Percentiles rank a stretch among this genome's conserved stretches.
phyloP scores from a whole-genome alignment of 2,797 vertebrate species.

The Malurus splendens region DNA sequence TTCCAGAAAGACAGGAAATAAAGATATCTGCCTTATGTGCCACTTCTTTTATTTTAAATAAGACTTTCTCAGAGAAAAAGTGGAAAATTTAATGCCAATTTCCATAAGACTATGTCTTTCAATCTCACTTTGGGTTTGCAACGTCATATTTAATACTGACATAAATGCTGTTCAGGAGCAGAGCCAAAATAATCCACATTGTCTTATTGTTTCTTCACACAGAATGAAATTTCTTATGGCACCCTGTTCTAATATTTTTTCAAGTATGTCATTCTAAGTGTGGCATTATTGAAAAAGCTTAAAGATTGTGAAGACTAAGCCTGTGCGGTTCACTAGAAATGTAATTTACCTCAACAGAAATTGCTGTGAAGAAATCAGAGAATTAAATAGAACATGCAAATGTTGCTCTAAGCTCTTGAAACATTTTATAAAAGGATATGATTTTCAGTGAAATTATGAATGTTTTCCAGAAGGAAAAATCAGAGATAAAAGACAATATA shows the following conservation, averaged over 20 bases:
- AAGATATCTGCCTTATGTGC: not conserved
- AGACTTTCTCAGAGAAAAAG: not conserved
- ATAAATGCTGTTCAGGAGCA: not conserved
- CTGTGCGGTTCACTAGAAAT: not conserved
- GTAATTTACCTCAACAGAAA: slow-evolving; percentile 7
- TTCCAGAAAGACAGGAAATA: not conserved
- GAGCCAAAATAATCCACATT: not conserved
- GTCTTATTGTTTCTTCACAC: not conserved
- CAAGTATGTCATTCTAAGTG: not conserved
- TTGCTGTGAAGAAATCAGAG: not conserved
- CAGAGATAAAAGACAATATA: not conserved
- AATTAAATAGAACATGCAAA: not conserved
- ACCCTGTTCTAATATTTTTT: not conserved
- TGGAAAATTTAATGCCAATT: not conserved
- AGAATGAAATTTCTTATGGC: not conserved
- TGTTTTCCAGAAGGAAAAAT: not conserved
- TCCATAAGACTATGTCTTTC: not conserved
- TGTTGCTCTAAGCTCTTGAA: not conserved
- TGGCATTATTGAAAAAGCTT: not conserved
- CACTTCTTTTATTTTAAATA: not conserved
- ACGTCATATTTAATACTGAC: not conserved
- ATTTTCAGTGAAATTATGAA: not conserved
- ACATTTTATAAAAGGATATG: not conserved
- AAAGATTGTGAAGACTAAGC: not conserved
- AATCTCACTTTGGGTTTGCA: not conserved